These are phyloP conservation scores for Noctua fimbriata DNA, from an alignment of 2,888 invertebrate species.

Conservation along the genomic window DNA sequence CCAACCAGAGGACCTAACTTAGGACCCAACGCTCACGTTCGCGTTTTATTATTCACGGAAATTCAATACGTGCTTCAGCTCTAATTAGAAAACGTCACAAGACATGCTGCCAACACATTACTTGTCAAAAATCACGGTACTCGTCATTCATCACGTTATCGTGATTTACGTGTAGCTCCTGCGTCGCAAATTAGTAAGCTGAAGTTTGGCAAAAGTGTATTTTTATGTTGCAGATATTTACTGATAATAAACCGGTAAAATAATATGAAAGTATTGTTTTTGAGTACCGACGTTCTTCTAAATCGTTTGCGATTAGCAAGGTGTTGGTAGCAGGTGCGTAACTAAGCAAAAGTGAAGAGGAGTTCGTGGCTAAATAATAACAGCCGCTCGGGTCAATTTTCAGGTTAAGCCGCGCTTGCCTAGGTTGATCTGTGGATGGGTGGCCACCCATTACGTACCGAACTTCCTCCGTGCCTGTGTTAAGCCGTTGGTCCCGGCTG, in stretches of 20 bases:
- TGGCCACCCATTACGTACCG: too few relatives aligned
- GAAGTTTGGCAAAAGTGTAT: constrained; percentile 9
- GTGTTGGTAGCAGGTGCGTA: background rate
- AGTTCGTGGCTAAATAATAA: background rate
- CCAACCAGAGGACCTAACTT: background rate
- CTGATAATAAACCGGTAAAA: background rate
- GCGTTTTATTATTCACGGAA: background rate
- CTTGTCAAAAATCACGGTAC: constrained; percentile 4
- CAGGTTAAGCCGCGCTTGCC: too few relatives aligned
- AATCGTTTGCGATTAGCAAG: background rate
- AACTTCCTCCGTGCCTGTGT: too few relatives aligned
- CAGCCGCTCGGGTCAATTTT: too few relatives aligned
- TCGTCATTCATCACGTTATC: constrained; percentile 23
- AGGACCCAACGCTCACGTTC: background rate
- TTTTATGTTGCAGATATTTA: constrained; percentile 13
- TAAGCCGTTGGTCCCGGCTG: too few relatives aligned
- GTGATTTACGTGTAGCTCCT: constrained; percentile 21
- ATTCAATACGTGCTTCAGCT: constrained; percentile 4
- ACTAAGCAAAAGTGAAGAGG: too few relatives aligned
- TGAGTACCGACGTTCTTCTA: background rate
- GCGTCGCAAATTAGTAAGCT: constrained; percentile 13
- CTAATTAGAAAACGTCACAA: constrained; percentile 23
- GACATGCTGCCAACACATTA: constrained; percentile 32
- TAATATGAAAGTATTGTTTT: background rate
- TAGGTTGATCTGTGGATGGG: too few relatives aligned